Evolutionary conservation across 2,797 vertebrate species (phyloP).

Genomic region (Perodicticus potto): DNA sequence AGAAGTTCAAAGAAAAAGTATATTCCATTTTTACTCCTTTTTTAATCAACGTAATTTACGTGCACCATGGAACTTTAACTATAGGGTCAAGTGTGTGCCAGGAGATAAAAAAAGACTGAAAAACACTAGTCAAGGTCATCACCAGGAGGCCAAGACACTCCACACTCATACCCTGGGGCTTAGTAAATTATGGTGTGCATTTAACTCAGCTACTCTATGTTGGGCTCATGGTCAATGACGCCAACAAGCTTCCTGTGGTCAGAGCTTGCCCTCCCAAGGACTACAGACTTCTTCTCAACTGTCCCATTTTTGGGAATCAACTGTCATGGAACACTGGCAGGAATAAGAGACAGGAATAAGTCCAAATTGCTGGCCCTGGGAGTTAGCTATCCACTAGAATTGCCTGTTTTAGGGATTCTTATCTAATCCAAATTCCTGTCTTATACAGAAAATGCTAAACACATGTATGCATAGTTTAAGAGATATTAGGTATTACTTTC

Average conservation of each 20-base stretch:
- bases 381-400: not conserved
- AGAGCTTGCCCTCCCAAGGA: too few relatives aligned
- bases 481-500: too few relatives aligned
- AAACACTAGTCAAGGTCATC: not conserved
- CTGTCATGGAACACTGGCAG: not conserved
- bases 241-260: not conserved
- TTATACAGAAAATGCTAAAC: not conserved
- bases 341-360: not conserved
- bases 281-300: not conserved
- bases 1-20: too few relatives aligned
- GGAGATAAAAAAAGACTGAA: too few relatives aligned
- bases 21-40: too few relatives aligned
- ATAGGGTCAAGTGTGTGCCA: too few relatives aligned
- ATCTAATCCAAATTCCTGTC: not conserved
- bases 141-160: not conserved
- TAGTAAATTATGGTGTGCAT: too few relatives aligned
- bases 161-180: not conserved
- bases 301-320: not conserved
- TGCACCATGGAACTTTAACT: too few relatives aligned
- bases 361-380: not conserved
- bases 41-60: too few relatives aligned
- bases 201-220: not conserved
- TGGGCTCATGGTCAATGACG: not conserved
- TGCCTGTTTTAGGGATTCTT: not conserved
- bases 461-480: too few relatives aligned